Evolutionary conservation across 2,113 vertebrate genomes (phyloP).

Genomic region (Onychostoma macrolepis): DNA sequence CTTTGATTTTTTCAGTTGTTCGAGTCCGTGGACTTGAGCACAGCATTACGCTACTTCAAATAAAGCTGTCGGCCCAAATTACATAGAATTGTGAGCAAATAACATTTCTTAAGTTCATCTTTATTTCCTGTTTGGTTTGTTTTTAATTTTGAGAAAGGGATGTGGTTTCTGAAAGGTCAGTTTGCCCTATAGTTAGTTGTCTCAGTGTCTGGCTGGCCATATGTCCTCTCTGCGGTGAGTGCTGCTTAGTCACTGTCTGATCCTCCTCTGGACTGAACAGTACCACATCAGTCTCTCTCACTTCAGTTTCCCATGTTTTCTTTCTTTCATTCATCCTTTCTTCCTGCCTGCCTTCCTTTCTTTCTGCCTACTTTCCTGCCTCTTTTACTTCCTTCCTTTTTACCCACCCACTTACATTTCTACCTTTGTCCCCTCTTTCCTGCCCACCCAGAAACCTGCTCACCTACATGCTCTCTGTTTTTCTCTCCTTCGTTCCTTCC

Average conservation of each 20-base stretch:
- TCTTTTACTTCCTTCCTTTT: conserved; percentile 29
- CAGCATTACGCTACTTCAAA: neutral
- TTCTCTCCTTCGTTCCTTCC: neutral
- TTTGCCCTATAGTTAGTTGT: conserved; percentile 22
- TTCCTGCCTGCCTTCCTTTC: neutral
- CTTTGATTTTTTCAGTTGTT: conserved; percentile 30
- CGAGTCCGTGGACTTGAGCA: neutral
- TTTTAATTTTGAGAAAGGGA: conserved; percentile 13
- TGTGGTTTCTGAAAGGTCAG: conserved; percentile 36
- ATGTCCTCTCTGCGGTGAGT: conserved; percentile 4
- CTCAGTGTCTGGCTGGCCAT: neutral
- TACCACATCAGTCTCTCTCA: neutral
- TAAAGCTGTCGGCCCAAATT: neutral
- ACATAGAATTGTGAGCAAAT: conserved; percentile 8
- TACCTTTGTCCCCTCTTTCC: neutral
- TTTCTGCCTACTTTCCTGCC: neutral
- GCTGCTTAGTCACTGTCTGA: conserved; percentile 22
- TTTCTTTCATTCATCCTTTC: neutral
- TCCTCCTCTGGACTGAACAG: neutral
- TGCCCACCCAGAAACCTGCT: neutral
- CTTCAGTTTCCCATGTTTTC: neutral
- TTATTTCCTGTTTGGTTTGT: neutral
- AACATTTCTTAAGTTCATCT: neutral
- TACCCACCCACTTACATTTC: neutral
- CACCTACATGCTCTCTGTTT: neutral